Percentiles rank a stretch among this genome's conserved stretches.
phyloP scores from a whole-genome alignment of 2,888 invertebrate species.

The Periphyllus acericola region DNA sequence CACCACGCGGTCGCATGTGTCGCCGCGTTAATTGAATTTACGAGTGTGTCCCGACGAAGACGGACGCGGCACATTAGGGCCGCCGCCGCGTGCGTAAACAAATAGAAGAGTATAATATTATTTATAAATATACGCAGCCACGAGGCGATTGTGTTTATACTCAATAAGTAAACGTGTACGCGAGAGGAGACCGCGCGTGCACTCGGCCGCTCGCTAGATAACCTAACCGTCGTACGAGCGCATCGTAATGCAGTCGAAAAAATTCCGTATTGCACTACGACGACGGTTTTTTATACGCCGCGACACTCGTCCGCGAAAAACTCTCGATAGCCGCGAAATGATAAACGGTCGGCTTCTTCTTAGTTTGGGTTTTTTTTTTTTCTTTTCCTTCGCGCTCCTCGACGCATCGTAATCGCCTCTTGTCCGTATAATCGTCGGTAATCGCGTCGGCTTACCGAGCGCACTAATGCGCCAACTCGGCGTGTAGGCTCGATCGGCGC shows the following conservation, averaged over 20 bases:
- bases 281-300: too few relatives aligned
- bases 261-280: too few relatives aligned
- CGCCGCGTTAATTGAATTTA: constrained; percentile 47
- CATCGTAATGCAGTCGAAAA: too few relatives aligned
- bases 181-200: too few relatives aligned
- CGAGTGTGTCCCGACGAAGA: not conserved
- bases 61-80: not conserved
- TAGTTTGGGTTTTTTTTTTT: not conserved
- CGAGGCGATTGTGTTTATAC: not conserved
- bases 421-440: not conserved
- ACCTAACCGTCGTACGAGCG: too few relatives aligned
- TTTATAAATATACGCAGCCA: not conserved
- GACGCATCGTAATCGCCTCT: constrained; percentile 18
- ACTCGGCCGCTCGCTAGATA: too few relatives aligned
- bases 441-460: not conserved
- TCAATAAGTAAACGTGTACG: too few relatives aligned
- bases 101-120: not conserved
- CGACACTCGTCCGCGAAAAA: not conserved
- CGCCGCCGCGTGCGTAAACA: not conserved
- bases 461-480: not conserved
- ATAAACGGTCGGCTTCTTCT: not conserved
- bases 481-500: not conserved
- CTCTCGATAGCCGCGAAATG: not conserved
- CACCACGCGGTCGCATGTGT: constrained; percentile 8
- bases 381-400: not conserved